Conservation (phyloP, 2,113 vertebrate genomes). For the Entelurus aequoreus region DNA sequence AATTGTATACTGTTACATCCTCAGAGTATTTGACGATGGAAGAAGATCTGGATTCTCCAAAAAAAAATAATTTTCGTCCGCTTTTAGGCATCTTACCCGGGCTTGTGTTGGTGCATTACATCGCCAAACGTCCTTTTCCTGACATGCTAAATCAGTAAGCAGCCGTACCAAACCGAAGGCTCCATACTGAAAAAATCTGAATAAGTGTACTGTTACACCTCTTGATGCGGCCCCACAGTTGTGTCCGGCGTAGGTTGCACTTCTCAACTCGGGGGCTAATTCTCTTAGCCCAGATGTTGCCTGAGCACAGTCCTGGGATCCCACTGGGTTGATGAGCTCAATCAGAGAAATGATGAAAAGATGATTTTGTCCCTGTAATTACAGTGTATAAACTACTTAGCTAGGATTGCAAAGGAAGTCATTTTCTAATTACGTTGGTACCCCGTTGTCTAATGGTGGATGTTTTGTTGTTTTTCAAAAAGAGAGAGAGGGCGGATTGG, state of each 20-base stretch:
- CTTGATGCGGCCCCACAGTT: not conserved
- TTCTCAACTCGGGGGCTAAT: constrained; percentile 89
- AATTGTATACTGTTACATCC: too few relatives aligned
- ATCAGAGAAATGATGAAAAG: constrained; percentile 99
- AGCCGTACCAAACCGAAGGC: too few relatives aligned
- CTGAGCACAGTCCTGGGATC: constrained; percentile 79
- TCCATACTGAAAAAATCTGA: too few relatives aligned
- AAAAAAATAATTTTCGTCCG: too few relatives aligned
- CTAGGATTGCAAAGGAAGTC: constrained; percentile 99
- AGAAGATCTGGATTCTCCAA: too few relatives aligned
- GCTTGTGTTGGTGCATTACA: too few relatives aligned
- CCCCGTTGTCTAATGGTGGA: constrained; percentile 99
- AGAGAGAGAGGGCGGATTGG: constrained; percentile 1
- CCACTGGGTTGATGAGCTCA: constrained; percentile 99
- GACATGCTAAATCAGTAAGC: too few relatives aligned
- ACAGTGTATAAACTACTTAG: constrained; percentile 99
- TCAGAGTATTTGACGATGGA: too few relatives aligned
- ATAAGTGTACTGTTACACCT: too few relatives aligned
- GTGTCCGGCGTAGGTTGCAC: constrained; percentile 48
- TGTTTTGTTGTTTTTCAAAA: constrained; percentile 92
- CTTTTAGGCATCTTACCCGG: too few relatives aligned
- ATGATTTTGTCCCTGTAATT: constrained; percentile 95
- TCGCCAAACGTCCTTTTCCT: too few relatives aligned
- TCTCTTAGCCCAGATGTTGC: constrained; percentile 99
- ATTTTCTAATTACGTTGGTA: constrained; percentile 99